Evolutionary conservation across 2,797 vertebrate genomes (phyloP).

Genomic region (Rhinoraja longicauda): DNA sequence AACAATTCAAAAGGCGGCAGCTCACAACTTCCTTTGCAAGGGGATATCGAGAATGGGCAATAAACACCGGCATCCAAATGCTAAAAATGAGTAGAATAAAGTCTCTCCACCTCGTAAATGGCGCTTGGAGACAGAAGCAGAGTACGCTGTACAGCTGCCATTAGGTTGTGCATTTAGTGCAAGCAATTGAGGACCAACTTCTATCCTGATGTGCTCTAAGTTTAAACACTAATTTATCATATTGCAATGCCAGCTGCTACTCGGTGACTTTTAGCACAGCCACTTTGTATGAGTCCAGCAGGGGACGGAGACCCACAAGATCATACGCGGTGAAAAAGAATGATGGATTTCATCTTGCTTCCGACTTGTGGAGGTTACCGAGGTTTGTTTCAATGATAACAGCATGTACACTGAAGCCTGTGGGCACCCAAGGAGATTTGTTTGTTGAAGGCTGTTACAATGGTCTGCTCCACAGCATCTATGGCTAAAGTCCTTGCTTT

Average conservation of each 20-base stretch:
- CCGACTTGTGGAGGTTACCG: conserved; percentile 19
- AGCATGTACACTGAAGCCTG: neutral
- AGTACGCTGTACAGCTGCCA: too few relatives aligned
- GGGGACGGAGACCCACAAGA: conserved; percentile 33
- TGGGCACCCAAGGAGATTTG: neutral
- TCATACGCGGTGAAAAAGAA: neutral
- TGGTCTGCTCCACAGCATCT: neutral
- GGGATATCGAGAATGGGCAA: too few relatives aligned
- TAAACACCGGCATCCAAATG: too few relatives aligned
- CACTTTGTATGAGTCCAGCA: conserved; percentile 6
- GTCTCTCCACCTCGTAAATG: too few relatives aligned
- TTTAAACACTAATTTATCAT: conserved; percentile 35
- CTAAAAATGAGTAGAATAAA: too few relatives aligned
- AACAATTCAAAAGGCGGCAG: too few relatives aligned
- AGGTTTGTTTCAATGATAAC: conserved; percentile 15
- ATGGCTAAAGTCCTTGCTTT: neutral
- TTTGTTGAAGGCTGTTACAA: neutral
- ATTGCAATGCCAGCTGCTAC: conserved; percentile 21
- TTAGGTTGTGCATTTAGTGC: too few relatives aligned
- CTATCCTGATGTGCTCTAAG: conserved; percentile 5
- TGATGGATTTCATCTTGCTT: conserved; percentile 32
- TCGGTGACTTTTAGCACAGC: conserved; percentile 26
- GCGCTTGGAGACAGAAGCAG: too few relatives aligned
- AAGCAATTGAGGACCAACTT: too few relatives aligned
- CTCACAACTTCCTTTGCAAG: too few relatives aligned